Conservation (phyloP, 2,113 vertebrate genomes). For the Mormyrus lacerda region DNA sequence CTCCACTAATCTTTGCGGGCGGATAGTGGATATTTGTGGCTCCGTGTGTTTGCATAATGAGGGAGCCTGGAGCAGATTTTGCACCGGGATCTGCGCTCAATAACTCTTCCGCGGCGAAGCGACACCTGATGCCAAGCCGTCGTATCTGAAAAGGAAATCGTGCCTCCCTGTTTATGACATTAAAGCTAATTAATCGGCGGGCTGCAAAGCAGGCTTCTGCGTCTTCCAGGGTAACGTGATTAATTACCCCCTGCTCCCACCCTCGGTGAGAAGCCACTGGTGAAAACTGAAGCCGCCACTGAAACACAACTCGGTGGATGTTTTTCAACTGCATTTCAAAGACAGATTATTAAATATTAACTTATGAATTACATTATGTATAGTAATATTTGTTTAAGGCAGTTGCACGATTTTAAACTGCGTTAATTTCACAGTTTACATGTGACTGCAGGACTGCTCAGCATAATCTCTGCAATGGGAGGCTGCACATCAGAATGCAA, state of each 20-base stretch:
- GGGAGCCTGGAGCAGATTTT: background rate
- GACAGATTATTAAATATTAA: slow-evolving; percentile 11
- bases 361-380: background rate
- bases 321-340: background rate
- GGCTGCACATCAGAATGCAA: background rate
- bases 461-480: background rate
- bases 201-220: slow-evolving; percentile 17
- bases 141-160: slow-evolving; percentile 14
- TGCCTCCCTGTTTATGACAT: slow-evolving; percentile 11
- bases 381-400: background rate
- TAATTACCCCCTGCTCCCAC: slow-evolving; percentile 31
- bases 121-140: slow-evolving; percentile 21
- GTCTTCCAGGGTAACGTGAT: slow-evolving; percentile 18
- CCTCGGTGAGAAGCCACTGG: slow-evolving; percentile 21
- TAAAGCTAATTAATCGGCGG: slow-evolving; percentile 27
- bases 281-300: slow-evolving; percentile 15
- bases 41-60: slow-evolving; percentile 9
- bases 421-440: background rate
- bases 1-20: background rate
- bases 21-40: background rate
- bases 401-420: background rate
- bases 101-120: background rate
- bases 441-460: background rate
- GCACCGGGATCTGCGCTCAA: background rate
- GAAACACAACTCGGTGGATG: background rate